Conservation (phyloP, 1,140 invertebrate genomes). For the Ips nitidus region DNA sequence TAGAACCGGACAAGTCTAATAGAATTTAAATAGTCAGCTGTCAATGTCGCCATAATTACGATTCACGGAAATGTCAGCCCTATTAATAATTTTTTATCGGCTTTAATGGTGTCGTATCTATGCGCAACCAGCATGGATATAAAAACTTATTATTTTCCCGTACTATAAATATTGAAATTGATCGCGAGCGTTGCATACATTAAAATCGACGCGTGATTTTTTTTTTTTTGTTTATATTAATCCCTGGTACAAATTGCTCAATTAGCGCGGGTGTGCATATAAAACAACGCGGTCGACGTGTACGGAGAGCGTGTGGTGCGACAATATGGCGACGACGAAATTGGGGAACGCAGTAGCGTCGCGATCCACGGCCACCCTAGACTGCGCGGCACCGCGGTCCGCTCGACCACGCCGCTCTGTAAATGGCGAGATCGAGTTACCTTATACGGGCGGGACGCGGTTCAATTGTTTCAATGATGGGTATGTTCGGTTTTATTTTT, state of each 20-base stretch:
- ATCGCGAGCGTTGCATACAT: slow-evolving; percentile 8
- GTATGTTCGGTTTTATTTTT: slow-evolving; percentile 8
- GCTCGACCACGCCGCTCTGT: background rate
- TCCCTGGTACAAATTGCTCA: no score
- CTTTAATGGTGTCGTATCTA: background rate
- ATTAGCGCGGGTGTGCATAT: no score
- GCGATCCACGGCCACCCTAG: slow-evolving; percentile 1
- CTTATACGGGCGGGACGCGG: slow-evolving; percentile 4
- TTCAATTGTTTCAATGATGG: slow-evolving; percentile 5
- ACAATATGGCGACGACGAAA: no score
- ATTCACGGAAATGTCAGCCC: no score
- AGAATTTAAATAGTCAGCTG: no score
- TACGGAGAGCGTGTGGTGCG: no score
- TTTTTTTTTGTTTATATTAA: background rate
- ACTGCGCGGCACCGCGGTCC: slow-evolving; percentile 7
- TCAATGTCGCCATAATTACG: no score
- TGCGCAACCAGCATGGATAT: background rate
- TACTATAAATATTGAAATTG: slow-evolving; percentile 3
- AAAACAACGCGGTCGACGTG: no score
- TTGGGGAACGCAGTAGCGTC: background rate
- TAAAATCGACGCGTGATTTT: background rate
- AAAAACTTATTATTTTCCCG: slow-evolving; percentile 4
- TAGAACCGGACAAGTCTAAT: no score
- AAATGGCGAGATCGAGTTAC: slow-evolving; percentile 12
- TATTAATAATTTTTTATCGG: no score